A percentile compares a stretch with the other conserved stretches of the same genome.
Conservation (phyloP, 2,797 vertebrate genomes). For the Paramormyrops hopkinsi region DNA sequence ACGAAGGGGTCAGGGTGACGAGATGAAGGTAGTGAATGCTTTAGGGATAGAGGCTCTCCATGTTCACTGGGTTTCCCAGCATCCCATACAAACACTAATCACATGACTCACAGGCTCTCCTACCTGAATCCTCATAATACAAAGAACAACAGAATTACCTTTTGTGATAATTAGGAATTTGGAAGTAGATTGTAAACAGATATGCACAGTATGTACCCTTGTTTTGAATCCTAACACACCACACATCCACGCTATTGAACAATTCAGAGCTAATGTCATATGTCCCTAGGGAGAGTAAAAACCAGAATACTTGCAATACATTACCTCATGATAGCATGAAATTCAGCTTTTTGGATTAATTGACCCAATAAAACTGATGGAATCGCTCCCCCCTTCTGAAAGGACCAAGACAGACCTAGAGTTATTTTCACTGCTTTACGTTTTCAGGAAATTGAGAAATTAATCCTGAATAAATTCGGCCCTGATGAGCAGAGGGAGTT, state of each 20-base stretch:
- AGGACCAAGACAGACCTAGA: background rate
- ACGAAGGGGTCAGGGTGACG: background rate
- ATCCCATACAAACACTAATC: background rate
- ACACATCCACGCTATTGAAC: background rate
- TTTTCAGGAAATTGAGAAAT: background rate
- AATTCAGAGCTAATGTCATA: background rate
- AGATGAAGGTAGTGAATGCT: background rate
- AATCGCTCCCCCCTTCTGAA: background rate
- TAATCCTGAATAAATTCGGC: background rate
- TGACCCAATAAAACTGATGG: background rate
- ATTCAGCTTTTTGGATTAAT: background rate
- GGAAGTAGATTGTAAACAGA: background rate
- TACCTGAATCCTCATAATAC: background rate
- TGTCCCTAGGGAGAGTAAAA: background rate
- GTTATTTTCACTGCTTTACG: background rate
- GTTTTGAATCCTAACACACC: background rate
- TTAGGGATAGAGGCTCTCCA: background rate
- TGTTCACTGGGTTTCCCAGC: background rate
- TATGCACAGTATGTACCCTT: background rate
- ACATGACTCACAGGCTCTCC: background rate
- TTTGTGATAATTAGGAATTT: background rate
- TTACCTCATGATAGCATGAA: background rate
- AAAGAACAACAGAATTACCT: background rate
- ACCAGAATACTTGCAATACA: background rate
- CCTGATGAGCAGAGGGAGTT: constrained; percentile 21